Base-by-base conservation (phyloP, 1,140 invertebrate genomes). In the Acromyrmex charruanus region DNA sequence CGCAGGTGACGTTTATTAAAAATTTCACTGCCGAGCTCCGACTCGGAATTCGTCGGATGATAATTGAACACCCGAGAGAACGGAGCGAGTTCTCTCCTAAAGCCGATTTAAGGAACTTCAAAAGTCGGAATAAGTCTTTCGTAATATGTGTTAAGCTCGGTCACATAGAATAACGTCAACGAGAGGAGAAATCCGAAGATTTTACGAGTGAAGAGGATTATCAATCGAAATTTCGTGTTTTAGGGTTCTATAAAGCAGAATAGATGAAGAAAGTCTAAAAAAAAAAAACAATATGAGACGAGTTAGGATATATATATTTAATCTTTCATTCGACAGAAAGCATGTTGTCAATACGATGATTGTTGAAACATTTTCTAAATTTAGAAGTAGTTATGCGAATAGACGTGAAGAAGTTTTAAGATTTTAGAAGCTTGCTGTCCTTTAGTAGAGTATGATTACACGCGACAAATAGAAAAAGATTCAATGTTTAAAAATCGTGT, bases 1-100 rank as follows among this genome's bases (percentile, higher is more conserved):
- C 18, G 25, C 69, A 12, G 55, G n/a, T 55, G 80, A 75, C 80
- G 49, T 74, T 84, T 84, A 74, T 84, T 84, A 84, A 84, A 84
- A 61, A 75, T 74, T 61, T 84, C 69, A 35, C 80, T 28, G 28
- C 55, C 28, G 5, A 71, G 51, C 51, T 21, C 10, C 31, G 21
- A 49, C 39, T 10, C 31, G 55, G 80, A 75, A 74, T 74, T 84
- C 55, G 55, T 49, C 39, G 55, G 51, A 28, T 39, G 53, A 84
- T 84, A 84, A 84, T 84, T 74, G 80, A 61, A 49, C 55, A 31
- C 18, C 51, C 39, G 53, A 51, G 80, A 51, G 25, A 49, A 31
- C 51, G 61, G 25, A 35, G 55, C 59, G 44, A 68, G n/a, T 35
- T 75, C 80, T 31, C 35, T 61, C 9, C 18, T 31, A 74, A 75